Base-by-base conservation (phyloP, 2,113 vertebrate species). In the Grallaria varia region DNA sequence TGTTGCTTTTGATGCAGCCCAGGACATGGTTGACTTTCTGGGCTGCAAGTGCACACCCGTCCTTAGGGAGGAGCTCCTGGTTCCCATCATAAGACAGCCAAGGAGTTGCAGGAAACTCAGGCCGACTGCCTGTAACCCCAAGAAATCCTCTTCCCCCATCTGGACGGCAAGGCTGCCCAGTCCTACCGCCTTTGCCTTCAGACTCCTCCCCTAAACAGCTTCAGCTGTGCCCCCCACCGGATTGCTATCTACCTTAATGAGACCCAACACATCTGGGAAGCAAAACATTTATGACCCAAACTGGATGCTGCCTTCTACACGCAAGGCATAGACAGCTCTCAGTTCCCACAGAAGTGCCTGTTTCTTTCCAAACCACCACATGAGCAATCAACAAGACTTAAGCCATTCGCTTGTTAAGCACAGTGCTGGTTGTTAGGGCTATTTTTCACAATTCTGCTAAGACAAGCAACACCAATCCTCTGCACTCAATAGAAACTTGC, bases 311-410 rank as follows among this genome's bases (percentile, higher is more conserved):
- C 17, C 28, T 9, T 35, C 63, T 24, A 22, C 14, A 45, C 8
- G 11, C 7, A 2, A 25, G 21, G 44, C 30, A 40, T 1, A 40
- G 52, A 28, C 74, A 89, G 52, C 40, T 78, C 52, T n/a, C 37
- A 49, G 40, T 13, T 64, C 45, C 12, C 50, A 55, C 60, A 75
- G 25, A 75, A 40, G 18, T 45, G 11, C 0, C 0, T 3, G 9
- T 64, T 91, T 68, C 63, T 56, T 64, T 75, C 44, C 30, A 72
- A 83, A 60, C 47, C 12, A 42, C 5, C 7, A 64, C 33, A 28
- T 1, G 1, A 79, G 13, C 16, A 31, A 56, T 20, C 24, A 87
- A 78, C 11, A 79, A 1, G 24, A 53, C 14, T 64, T 18, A 73
- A 77, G 86, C 42, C 5, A 73, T 42, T 14, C 35, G 40, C 40